Evolutionary conservation across 2,888 invertebrate species (phyloP).

Genomic region (Chirona hameri): DNA sequence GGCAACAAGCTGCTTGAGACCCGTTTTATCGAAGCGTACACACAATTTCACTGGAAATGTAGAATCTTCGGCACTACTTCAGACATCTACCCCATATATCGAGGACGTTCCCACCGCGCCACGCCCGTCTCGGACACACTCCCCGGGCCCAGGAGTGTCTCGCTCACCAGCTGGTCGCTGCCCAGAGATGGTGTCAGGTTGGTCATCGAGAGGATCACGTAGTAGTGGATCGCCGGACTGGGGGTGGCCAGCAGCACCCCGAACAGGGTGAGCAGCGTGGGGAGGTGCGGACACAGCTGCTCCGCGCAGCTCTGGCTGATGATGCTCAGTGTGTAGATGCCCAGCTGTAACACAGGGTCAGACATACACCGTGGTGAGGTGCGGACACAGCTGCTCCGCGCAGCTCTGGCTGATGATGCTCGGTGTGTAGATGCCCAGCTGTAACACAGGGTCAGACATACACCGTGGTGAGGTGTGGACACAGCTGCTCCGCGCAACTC

Average conservation of each 20-base stretch:
- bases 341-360: slow-evolving; percentile 52
- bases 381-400: slow-evolving; percentile 63
- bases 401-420: slow-evolving; percentile 66
- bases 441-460: slow-evolving; percentile 49
- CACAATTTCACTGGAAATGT: too few relatives aligned
- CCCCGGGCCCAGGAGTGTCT: not conserved
- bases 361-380: slow-evolving; percentile 55
- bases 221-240: slow-evolving; percentile 55
- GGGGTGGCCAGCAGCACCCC: slow-evolving; percentile 52
- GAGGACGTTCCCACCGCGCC: too few relatives aligned
- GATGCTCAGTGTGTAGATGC: slow-evolving; percentile 63
- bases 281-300: slow-evolving; percentile 63
- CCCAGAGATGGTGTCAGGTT: slow-evolving; percentile 62
- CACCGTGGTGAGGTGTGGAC: slow-evolving; percentile 61
- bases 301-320: slow-evolving; percentile 67
- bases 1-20: too few relatives aligned
- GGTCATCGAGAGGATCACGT: slow-evolving; percentile 61
- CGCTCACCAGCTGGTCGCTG: slow-evolving; percentile 57
- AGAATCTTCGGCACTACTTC: too few relatives aligned
- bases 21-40: too few relatives aligned
- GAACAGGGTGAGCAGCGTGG: slow-evolving; percentile 56
- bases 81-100: too few relatives aligned
- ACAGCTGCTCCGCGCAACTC: slow-evolving; percentile 63
- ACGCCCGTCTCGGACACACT: too few relatives aligned
- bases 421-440: slow-evolving; percentile 65